Evolutionary conservation across 2,888 invertebrate genomes (phyloP).

Genomic region (Psococerastis gibbosa): DNA sequence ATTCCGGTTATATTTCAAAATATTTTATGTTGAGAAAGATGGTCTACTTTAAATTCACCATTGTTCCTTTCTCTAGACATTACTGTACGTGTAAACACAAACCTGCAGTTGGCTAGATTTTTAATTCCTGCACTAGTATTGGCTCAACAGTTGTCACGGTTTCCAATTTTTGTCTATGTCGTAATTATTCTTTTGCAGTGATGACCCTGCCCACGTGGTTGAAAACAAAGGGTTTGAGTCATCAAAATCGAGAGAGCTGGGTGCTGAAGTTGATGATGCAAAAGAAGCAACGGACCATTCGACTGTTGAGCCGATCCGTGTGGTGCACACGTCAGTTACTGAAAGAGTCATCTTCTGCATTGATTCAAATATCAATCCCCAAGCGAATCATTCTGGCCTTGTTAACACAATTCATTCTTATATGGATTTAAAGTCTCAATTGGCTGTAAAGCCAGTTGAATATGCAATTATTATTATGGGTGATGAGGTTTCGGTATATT

Average conservation of each 20-base stretch:
- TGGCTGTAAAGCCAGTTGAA: slow-evolving; percentile 4
- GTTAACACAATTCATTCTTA: not conserved
- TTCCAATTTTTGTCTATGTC: too few species aligned
- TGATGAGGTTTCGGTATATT: not conserved
- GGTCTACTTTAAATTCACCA: too few species aligned
- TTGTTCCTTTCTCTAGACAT: too few species aligned
- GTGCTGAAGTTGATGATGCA: not conserved
- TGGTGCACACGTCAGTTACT: not conserved
- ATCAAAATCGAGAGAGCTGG: not conserved
- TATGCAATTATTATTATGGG: not conserved
- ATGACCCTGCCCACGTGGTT: not conserved
- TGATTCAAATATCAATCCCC: not conserved
- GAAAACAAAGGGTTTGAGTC: not conserved
- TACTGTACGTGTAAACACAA: too few species aligned
- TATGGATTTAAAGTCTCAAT: not conserved
- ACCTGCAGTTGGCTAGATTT: too few species aligned
- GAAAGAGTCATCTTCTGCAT: slow-evolving; percentile 6
- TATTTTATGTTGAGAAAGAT: too few species aligned
- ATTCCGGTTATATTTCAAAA: too few species aligned
- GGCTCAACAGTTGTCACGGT: too few species aligned
- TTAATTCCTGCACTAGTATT: too few species aligned
- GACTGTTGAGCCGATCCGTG: not conserved
- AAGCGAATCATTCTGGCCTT: not conserved
- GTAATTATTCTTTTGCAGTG: not conserved
- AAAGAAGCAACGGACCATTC: not conserved